Percentiles rank a stretch among this genome's conserved stretches.
Conservation (phyloP, 2,888 invertebrate species). For the Frankliniella fusca region DNA sequence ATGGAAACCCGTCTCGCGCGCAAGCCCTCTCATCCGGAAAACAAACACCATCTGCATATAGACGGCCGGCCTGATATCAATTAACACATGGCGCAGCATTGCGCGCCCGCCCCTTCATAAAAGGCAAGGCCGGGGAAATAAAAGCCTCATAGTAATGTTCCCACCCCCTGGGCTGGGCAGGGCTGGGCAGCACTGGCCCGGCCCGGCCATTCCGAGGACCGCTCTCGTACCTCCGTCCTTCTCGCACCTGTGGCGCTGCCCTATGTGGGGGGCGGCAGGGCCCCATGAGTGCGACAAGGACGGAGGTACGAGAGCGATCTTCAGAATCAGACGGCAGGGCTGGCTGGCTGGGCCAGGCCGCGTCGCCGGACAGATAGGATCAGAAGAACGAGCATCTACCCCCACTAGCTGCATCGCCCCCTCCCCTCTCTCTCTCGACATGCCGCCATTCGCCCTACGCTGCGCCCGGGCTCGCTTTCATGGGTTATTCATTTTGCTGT, state of each 20-base stretch:
- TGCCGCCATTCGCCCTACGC: background rate
- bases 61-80: background rate
- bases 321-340: too few species aligned
- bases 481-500: conserved; percentile 17
- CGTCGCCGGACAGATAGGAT: background rate
- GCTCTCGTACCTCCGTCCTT: too few species aligned
- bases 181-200: background rate
- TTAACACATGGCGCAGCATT: background rate
- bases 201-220: background rate
- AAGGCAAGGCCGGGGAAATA: background rate
- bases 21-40: too few species aligned
- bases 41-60: too few species aligned
- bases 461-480: background rate
- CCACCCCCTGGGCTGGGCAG: background rate
- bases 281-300: too few species aligned
- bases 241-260: too few species aligned
- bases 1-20: background rate
- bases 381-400: conserved; percentile 3
- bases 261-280: too few species aligned
- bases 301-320: too few species aligned
- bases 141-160: background rate
- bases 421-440: background rate
- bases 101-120: background rate
- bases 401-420: background rate
- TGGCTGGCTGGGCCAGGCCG: background rate